Evolutionary conservation across 1,140 invertebrate species (phyloP).

Genomic region (Phortica variegata): DNA sequence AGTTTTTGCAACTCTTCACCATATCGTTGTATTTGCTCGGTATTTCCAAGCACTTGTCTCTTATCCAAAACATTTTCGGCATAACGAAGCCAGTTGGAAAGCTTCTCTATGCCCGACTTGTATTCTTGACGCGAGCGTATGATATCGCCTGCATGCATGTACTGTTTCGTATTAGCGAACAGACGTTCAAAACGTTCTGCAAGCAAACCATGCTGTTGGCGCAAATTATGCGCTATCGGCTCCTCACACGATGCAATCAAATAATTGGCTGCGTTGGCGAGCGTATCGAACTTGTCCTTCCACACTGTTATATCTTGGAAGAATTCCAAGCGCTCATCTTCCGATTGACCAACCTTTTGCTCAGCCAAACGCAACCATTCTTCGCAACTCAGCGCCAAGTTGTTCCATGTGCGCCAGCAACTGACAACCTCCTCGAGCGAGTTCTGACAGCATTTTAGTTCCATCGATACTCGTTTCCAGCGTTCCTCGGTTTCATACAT

Average conservation of each 20-base stretch:
- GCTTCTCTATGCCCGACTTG: slow-evolving; percentile 69
- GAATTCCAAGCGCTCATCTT: slow-evolving; percentile 85
- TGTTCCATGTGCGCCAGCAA: slow-evolving; percentile 84
- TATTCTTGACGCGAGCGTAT: slow-evolving; percentile 80
- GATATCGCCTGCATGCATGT: slow-evolving; percentile 85
- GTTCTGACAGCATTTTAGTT: slow-evolving; percentile 84
- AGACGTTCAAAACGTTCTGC: slow-evolving; percentile 78
- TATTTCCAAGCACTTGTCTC: slow-evolving; percentile 70
- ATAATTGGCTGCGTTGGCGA: slow-evolving; percentile 85
- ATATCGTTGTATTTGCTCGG: slow-evolving; percentile 76
- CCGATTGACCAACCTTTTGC: slow-evolving; percentile 70
- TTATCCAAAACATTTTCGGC: slow-evolving; percentile 70
- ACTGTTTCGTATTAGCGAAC: slow-evolving; percentile 77
- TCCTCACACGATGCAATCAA: slow-evolving; percentile 84
- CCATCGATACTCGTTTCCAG: slow-evolving; percentile 88
- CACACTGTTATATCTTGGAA: slow-evolving; percentile 86
- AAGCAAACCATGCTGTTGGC: slow-evolving; percentile 71
- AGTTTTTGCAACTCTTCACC: slow-evolving; percentile 77
- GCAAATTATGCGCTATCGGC: slow-evolving; percentile 73
- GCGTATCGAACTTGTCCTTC: slow-evolving; percentile 81
- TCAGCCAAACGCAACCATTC: slow-evolving; percentile 80
- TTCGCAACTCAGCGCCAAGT: slow-evolving; percentile 72
- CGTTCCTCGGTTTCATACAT: slow-evolving; percentile 81
- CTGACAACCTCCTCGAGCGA: slow-evolving; percentile 85
- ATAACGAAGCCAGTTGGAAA: slow-evolving; percentile 77